These are phyloP conservation scores for Leptonema lineaticorne DNA, from an alignment of 1,140 invertebrate species.

Conservation along the genomic window DNA sequence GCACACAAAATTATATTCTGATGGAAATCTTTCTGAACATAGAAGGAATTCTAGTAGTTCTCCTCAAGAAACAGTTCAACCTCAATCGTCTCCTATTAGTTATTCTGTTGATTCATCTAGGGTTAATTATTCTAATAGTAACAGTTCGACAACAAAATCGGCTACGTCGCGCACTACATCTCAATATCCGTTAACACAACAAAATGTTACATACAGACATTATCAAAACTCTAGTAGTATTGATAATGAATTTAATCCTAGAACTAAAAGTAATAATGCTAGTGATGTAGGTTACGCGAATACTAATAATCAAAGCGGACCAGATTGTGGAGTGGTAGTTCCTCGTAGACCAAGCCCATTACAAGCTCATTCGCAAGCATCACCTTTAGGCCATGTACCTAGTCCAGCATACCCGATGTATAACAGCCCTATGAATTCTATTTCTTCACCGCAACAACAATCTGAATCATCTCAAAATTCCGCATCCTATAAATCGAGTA, in stretches of 20 bases:
- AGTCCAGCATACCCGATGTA: conserved; percentile 77
- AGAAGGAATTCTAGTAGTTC: conserved; percentile 56
- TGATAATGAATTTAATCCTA: conserved; percentile 65
- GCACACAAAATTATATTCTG: conserved; percentile 69
- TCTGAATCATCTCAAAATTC: conserved; percentile 52
- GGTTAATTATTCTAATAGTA: conserved; percentile 60
- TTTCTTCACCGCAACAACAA: conserved; percentile 69
- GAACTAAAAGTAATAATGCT: conserved; percentile 65
- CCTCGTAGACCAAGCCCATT: conserved; percentile 68
- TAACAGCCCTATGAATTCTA: conserved; percentile 73
- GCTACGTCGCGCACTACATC: conserved; percentile 45
- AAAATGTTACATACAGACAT: conserved; percentile 60
- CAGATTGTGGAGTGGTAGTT: conserved; percentile 65
- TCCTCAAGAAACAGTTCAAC: conserved; percentile 56
- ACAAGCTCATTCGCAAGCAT: conserved; percentile 66
- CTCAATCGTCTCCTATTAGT: conserved; percentile 72
- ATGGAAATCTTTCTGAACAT: conserved; percentile 53
- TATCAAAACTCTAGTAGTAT: conserved; percentile 60
- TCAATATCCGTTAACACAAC: conserved; percentile 49
- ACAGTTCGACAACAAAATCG: conserved; percentile 51
- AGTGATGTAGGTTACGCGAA: conserved; percentile 64
- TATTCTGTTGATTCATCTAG: conserved; percentile 71
- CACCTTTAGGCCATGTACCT: conserved; percentile 66
- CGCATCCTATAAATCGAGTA: conserved; percentile 50
- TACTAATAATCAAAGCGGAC: conserved; percentile 63